Evolutionary conservation across 2,113 vertebrate species (phyloP).

Genomic region (Pangasianodon hypophthalmus): DNA sequence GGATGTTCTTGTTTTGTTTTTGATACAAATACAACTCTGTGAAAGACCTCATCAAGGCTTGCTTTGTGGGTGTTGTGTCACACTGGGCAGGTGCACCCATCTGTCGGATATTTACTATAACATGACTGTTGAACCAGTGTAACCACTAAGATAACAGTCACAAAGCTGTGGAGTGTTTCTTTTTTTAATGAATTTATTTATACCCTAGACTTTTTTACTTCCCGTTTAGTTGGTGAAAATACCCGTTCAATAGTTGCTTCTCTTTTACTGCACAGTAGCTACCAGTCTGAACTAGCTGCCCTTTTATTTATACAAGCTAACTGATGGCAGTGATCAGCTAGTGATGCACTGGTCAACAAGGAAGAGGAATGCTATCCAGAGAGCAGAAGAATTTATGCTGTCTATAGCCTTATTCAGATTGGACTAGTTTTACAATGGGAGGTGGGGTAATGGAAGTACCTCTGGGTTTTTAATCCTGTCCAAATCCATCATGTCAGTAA

Average conservation of each 20-base stretch:
- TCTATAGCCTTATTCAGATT: not conserved
- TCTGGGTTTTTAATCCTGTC: not conserved
- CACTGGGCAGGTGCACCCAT: not conserved
- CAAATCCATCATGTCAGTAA: not conserved
- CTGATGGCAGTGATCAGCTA: not conserved
- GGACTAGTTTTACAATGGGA: not conserved
- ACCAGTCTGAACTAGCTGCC: not conserved
- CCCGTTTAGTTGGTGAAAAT: not conserved
- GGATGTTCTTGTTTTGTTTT: not conserved
- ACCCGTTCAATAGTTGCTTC: not conserved
- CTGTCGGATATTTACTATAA: not conserved
- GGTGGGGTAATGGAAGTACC: not conserved
- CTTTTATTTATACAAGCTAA: not conserved
- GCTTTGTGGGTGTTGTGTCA: not conserved
- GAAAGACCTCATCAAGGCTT: not conserved
- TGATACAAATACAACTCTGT: not conserved
- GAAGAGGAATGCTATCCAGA: not conserved
- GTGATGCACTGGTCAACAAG: not conserved
- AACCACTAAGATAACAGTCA: not conserved
- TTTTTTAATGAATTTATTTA: not conserved
- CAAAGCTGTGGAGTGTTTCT: not conserved
- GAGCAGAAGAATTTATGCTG: not conserved
- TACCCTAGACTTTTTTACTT: not conserved
- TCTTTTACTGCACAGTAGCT: not conserved
- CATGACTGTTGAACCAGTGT: not conserved